Conservation (phyloP, 2,113 vertebrate species). For the Megaceryle maxima region DNA sequence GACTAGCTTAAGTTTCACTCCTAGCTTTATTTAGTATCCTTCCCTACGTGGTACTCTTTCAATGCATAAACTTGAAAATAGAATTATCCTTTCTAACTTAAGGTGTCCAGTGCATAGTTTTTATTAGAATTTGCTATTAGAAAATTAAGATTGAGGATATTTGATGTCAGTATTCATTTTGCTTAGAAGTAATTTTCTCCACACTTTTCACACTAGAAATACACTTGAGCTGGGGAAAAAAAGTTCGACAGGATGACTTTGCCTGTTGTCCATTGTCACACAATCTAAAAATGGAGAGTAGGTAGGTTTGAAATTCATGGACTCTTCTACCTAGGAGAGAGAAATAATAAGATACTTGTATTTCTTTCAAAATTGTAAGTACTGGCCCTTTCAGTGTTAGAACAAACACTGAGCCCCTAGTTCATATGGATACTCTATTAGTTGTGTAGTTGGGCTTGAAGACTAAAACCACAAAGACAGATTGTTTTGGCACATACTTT, state of each 20-base stretch:
- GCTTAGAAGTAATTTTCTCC: neutral
- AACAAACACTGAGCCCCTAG: neutral
- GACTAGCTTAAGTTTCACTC: neutral
- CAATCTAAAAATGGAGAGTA: neutral
- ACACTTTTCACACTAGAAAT: neutral
- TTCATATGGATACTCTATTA: neutral
- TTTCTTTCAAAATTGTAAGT: neutral
- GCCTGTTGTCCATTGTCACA: neutral
- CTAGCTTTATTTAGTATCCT: neutral
- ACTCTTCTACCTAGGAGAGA: neutral
- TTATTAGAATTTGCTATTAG: neutral
- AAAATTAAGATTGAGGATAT: neutral
- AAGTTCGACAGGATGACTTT: neutral
- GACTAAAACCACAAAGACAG: neutral
- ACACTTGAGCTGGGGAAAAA: neutral
- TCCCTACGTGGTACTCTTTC: neutral
- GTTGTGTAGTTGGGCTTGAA: neutral
- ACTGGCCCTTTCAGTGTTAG: accelerated
- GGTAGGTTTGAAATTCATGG: neutral
- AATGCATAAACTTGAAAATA: neutral
- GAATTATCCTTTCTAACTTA: neutral
- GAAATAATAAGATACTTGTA: neutral
- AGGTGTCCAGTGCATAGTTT: neutral
- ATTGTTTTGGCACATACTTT: neutral
- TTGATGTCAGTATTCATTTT: neutral